A percentile compares a stretch with the other conserved stretches of the same genome.
Conservation (phyloP, 2,113 vertebrate species). For the Cercocebus atys region DNA sequence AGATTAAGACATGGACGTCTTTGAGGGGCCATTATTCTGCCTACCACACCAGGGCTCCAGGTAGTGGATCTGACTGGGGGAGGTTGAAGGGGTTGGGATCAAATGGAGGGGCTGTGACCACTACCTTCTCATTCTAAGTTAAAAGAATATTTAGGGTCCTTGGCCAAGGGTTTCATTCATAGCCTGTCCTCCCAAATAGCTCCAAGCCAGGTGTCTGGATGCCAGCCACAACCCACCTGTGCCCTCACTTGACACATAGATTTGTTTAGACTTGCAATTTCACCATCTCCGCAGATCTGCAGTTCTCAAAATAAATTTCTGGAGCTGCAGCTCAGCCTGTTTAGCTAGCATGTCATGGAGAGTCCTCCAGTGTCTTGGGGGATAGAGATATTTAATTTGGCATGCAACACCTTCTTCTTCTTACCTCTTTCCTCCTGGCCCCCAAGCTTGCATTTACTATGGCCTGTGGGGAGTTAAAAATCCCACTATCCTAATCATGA, state of each 20-base stretch:
- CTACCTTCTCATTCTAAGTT: neutral
- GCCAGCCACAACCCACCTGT: neutral
- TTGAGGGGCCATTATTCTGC: neutral
- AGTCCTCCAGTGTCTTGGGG: neutral
- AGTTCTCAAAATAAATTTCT: neutral
- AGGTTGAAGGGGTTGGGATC: neutral
- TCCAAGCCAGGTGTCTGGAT: neutral
- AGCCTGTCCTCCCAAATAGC: neutral
- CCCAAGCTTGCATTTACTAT: neutral
- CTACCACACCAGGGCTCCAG: neutral
- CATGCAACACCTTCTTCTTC: neutral
- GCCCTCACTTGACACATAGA: neutral
- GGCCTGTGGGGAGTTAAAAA: neutral
- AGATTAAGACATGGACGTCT: neutral
- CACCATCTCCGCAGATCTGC: neutral
- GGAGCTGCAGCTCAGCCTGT: neutral
- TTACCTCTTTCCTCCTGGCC: neutral
- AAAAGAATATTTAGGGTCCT: neutral
- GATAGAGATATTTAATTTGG: neutral
- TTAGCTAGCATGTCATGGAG: neutral
- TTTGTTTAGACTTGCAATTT: constrained; percentile 2
- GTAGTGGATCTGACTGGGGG: neutral
- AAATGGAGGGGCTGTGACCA: neutral
- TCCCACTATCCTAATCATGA: neutral
- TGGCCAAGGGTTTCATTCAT: neutral